Evolutionary conservation across 2,113 vertebrate species (phyloP).

Genomic region (Sander vitreus): DNA sequence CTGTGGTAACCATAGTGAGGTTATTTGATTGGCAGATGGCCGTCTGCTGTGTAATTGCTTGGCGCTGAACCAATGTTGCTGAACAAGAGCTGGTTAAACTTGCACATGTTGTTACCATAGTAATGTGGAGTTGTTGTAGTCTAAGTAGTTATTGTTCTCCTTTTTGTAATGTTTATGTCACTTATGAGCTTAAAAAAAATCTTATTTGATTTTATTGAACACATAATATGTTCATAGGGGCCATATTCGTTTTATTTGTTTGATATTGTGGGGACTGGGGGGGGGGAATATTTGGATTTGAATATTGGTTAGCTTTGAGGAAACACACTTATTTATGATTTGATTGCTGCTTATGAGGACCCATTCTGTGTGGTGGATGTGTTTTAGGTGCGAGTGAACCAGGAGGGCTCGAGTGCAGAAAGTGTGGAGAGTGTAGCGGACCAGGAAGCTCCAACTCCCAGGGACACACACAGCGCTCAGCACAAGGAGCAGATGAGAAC

Average conservation of each 20-base stretch:
- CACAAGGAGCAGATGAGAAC: constrained; percentile 97
- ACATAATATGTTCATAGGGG: background rate
- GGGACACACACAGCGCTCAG: constrained; percentile 86
- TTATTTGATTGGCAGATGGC: constrained; percentile 74
- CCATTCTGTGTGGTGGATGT: constrained; percentile 23
- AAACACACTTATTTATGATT: background rate
- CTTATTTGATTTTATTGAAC: background rate
- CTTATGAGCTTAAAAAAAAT: background rate
- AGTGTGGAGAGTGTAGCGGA: constrained; percentile 81
- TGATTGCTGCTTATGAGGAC: background rate
- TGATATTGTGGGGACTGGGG: background rate
- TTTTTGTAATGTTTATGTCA: background rate
- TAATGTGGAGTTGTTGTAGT: constrained; percentile 20
- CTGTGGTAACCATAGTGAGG: constrained; percentile 50
- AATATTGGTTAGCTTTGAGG: background rate
- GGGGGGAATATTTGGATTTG: background rate
- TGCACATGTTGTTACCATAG: constrained; percentile 44
- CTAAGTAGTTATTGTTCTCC: constrained; percentile 12
- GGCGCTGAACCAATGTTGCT: constrained; percentile 45
- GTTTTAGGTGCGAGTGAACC: constrained; percentile 95
- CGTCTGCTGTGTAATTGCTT: constrained; percentile 61
- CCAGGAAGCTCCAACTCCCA: constrained; percentile 82
- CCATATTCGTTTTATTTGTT: background rate
- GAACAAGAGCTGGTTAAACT: constrained; percentile 48
- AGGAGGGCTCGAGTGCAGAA: constrained; percentile 88